Percentiles rank a stretch among this genome's conserved stretches.
phyloP scores from a whole-genome alignment of 2,797 vertebrate species.

The Halcyon chelicuti region DNA sequence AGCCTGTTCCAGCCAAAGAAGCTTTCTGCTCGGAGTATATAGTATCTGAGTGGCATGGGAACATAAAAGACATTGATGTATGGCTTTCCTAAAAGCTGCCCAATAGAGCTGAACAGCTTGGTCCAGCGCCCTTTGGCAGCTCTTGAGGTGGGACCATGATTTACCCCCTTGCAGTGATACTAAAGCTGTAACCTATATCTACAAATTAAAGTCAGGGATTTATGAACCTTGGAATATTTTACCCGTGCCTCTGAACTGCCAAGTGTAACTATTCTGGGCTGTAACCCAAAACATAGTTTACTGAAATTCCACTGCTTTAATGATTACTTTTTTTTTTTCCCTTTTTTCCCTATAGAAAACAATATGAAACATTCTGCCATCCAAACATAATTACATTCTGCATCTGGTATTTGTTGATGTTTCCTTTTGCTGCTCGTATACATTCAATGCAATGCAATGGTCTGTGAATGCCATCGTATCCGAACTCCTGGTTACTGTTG shows the following conservation, averaged over 20 bases:
- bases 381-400: slow-evolving; percentile 64
- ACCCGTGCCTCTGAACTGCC: slow-evolving; percentile 66
- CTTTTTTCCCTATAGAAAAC: slow-evolving; percentile 56
- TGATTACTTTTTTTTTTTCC: slow-evolving; percentile 52
- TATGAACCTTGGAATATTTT: slow-evolving; percentile 74
- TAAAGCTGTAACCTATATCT: slow-evolving; percentile 67
- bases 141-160: slow-evolving; percentile 40
- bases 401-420: slow-evolving; percentile 71
- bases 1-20: background rate
- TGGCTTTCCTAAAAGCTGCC: slow-evolving; percentile 12
- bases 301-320: slow-evolving; percentile 73
- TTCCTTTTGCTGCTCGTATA: slow-evolving; percentile 57
- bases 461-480: background rate
- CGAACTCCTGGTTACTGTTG: background rate
- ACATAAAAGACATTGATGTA: background rate
- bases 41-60: slow-evolving; percentile 3
- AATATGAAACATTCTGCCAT: slow-evolving; percentile 70
- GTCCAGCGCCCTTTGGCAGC: slow-evolving; percentile 15
- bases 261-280: slow-evolving; percentile 73
- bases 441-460: background rate
- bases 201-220: slow-evolving; percentile 72
- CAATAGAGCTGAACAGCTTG: background rate
- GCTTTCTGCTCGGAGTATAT: background rate
- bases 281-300: slow-evolving; percentile 70
- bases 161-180: slow-evolving; percentile 59